Evolutionary conservation across 1,140 invertebrate genomes (phyloP).

Genomic region (Zaprionus gabonicus): DNA sequence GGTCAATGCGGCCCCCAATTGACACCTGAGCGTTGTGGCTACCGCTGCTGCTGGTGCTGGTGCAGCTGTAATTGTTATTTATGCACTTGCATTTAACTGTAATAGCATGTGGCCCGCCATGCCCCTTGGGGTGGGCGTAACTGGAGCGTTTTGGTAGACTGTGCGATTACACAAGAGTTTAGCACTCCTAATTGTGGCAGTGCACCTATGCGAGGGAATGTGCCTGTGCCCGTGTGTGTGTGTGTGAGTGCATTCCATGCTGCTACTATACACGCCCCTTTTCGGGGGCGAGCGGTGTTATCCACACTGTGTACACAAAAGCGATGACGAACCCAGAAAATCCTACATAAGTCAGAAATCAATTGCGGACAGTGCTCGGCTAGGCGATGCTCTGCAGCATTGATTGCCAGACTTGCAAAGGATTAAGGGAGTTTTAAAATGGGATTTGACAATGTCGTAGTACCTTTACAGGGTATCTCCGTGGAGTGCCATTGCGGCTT

Average conservation of each 20-base stretch:
- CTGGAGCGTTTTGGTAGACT: slow-evolving; percentile 64
- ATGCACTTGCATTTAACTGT: slow-evolving; percentile 80
- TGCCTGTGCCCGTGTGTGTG: not conserved
- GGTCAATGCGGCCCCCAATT: slow-evolving; percentile 73
- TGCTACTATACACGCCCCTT: slow-evolving; percentile 21
- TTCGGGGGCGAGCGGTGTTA: slow-evolving; percentile 9
- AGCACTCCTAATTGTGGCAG: slow-evolving; percentile 57
- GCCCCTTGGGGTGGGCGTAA: slow-evolving; percentile 69
- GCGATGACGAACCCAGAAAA: slow-evolving; percentile 29
- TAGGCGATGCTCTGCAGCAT: not conserved
- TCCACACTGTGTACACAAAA: slow-evolving; percentile 28
- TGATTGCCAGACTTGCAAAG: not conserved
- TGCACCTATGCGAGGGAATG: slow-evolving; percentile 25
- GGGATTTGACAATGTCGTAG: too few species aligned
- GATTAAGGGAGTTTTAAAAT: not conserved
- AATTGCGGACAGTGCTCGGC: not conserved
- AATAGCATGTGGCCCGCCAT: slow-evolving; percentile 67
- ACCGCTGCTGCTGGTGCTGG: slow-evolving; percentile 27
- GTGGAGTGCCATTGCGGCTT: not conserved
- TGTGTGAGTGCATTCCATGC: slow-evolving; percentile 18
- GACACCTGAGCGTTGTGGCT: slow-evolving; percentile 68
- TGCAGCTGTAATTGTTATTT: slow-evolving; percentile 76
- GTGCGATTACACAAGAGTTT: slow-evolving; percentile 68
- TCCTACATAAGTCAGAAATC: not conserved
- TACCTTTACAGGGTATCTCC: not conserved